These are phyloP conservation scores for Pectinophora gossypiella DNA, from an alignment of 1,140 invertebrate genomes.

Conservation along the genomic window DNA sequence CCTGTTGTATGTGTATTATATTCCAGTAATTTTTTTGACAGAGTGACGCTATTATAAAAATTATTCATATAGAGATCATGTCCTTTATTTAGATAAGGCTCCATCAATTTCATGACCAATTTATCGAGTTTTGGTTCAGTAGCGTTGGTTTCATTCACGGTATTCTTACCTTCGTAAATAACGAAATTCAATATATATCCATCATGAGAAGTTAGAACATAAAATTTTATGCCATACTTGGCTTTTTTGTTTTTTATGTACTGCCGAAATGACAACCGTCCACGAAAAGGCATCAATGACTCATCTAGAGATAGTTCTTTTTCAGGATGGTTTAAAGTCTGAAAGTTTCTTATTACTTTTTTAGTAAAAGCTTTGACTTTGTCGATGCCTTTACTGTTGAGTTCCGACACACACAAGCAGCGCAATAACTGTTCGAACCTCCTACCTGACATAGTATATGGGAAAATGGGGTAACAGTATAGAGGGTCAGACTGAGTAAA, in stretches of 20 bases:
- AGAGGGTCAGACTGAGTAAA: background rate
- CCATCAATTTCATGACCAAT: background rate
- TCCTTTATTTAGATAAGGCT: background rate
- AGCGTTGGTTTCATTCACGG: background rate
- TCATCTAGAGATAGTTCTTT: conserved; percentile 4
- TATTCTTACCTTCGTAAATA: background rate
- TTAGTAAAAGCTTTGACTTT: background rate
- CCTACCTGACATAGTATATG: background rate
- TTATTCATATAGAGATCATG: conserved; percentile 3
- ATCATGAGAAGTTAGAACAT: background rate
- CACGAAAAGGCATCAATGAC: background rate
- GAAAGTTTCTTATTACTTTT: background rate
- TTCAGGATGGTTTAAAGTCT: background rate
- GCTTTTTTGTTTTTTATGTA: conserved; percentile 1
- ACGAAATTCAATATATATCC: background rate
- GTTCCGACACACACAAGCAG: background rate
- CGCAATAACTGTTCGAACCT: background rate
- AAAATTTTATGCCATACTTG: conserved; percentile 4
- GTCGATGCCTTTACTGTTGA: background rate
- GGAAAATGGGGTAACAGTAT: background rate
- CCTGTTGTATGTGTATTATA: background rate
- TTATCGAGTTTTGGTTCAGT: background rate
- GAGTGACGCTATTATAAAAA: background rate
- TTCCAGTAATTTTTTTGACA: background rate
- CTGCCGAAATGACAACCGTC: background rate